Percentiles rank a stretch among this genome's conserved stretches.
Conservation (phyloP, 2,797 vertebrate genomes). For the Poecile montanus region DNA sequence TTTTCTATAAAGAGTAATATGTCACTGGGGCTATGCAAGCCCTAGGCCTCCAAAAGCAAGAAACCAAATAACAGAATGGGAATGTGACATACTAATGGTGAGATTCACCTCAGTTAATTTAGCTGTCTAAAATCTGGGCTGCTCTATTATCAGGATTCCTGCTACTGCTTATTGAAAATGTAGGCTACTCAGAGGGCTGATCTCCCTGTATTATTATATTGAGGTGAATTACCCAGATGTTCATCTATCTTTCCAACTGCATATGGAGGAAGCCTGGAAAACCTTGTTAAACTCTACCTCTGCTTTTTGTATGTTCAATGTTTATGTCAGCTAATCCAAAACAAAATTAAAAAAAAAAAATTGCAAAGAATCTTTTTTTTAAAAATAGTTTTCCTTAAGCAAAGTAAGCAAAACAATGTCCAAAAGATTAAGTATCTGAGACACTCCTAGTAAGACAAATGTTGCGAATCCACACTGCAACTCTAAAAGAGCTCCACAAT, state of each 20-base stretch:
- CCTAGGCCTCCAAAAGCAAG: not conserved
- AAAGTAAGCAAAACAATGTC: not conserved
- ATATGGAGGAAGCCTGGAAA: not conserved
- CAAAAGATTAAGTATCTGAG: not conserved
- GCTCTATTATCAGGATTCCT: not conserved
- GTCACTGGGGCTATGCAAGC: not conserved
- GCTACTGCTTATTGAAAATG: not conserved
- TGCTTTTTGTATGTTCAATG: not conserved
- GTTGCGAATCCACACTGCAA: not conserved
- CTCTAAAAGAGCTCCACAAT: not conserved
- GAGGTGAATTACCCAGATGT: not conserved
- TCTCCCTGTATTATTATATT: not conserved
- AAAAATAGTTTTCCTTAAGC: not conserved
- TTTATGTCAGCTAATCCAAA: not conserved
- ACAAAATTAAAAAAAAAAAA: not conserved
- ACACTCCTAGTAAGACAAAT: not conserved
- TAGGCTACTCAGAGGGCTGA: not conserved
- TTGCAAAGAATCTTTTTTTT: not conserved
- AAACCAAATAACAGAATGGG: not conserved
- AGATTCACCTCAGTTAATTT: not conserved
- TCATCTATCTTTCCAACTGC: not conserved
- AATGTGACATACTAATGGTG: not conserved
- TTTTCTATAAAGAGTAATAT: not conserved
- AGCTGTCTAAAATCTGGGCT: not conserved
- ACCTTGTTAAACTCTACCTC: not conserved